These are phyloP conservation scores for Aradophagus sp. DNA, from an alignment of 1,140 invertebrate genomes.

Conservation along the genomic window DNA sequence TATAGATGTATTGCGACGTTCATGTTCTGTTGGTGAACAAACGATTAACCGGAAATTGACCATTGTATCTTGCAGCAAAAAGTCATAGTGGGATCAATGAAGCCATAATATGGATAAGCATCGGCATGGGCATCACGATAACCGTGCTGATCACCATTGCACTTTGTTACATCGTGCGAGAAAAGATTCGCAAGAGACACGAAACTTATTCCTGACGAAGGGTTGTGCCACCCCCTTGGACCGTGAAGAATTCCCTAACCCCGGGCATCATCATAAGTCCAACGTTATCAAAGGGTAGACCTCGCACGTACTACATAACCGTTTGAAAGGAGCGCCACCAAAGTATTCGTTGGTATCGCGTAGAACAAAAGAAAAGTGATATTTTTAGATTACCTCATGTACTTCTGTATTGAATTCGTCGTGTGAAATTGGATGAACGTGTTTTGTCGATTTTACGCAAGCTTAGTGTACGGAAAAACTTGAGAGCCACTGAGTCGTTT, in stretches of 20 bases:
- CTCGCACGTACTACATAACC: constrained; percentile 68
- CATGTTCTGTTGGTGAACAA: no score
- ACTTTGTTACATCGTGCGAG: constrained; percentile 84
- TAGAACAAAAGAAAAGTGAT: no score
- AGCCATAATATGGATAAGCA: constrained; percentile 90
- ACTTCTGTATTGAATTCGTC: no score
- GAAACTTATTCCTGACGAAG: constrained; percentile 82
- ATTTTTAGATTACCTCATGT: no score
- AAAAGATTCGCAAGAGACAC: constrained; percentile 84
- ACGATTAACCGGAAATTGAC: constrained; percentile 1
- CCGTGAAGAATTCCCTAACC: constrained; percentile 62
- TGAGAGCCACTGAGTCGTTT: no score
- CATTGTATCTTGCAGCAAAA: constrained; percentile 76
- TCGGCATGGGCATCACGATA: constrained; percentile 89
- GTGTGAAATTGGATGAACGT: no score
- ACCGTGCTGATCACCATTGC: constrained; percentile 86
- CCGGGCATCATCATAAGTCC: constrained; percentile 68
- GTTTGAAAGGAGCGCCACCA: constrained; percentile 54
- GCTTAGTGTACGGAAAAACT: no score
- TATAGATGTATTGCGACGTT: no score
- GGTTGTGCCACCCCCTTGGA: constrained; percentile 65
- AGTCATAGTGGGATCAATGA: constrained; percentile 87
- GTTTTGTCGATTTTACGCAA: no score
- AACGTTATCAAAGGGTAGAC: constrained; percentile 66
- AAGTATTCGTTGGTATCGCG: no score